Evolutionary conservation across 2,113 vertebrate species (phyloP).

Genomic region (Saiga tatarica): DNA sequence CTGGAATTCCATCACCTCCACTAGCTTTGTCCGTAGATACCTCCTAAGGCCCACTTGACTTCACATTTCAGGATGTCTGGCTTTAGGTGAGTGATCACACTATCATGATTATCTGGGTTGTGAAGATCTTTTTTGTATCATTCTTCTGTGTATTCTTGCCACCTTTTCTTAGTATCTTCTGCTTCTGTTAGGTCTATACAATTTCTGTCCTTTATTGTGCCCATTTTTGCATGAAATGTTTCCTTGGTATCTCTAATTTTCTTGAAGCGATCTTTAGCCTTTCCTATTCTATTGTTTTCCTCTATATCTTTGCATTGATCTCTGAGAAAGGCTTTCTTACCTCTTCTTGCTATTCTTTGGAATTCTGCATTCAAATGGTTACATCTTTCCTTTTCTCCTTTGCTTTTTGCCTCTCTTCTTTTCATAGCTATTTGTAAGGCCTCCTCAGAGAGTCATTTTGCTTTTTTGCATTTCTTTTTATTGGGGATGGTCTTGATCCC

Average conservation of each 20-base stretch:
- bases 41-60: too few relatives aligned
- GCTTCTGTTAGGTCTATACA: neutral
- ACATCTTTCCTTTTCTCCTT: neutral
- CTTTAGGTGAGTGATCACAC: neutral
- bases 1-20: too few relatives aligned
- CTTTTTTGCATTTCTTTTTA: neutral
- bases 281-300: neutral
- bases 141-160: neutral
- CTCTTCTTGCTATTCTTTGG: neutral
- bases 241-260: neutral
- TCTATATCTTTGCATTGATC: neutral
- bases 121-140: neutral
- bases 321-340: neutral
- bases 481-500: neutral
- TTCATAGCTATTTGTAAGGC: neutral
- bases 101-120: rapidly evolving
- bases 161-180: neutral
- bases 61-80: too few relatives aligned
- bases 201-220: neutral
- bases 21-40: too few relatives aligned
- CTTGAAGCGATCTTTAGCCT: neutral
- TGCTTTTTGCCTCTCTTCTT: neutral
- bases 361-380: neutral
- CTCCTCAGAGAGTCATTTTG: neutral
- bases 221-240: neutral